These are phyloP conservation scores for Sitodiplosis mosellana DNA, from an alignment of 1,140 invertebrate species.

Conservation along the genomic window DNA sequence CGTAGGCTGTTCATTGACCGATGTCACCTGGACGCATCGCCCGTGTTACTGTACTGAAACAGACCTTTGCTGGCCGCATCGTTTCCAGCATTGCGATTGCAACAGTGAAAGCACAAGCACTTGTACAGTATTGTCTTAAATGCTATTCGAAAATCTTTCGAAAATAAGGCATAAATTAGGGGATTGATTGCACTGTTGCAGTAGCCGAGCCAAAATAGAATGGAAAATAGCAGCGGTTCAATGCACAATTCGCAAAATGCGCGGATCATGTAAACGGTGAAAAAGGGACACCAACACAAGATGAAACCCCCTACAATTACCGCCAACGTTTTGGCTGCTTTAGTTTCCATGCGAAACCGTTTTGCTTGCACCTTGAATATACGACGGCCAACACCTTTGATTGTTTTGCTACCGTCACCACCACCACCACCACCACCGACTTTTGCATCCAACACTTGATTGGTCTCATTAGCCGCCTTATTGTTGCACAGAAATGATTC, in stretches of 20 bases:
- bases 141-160: conserved; percentile 56
- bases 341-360: conserved; percentile 51
- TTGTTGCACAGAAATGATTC: conserved; percentile 6
- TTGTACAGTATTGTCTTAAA: conserved; percentile 53
- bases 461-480: not conserved
- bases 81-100: no score
- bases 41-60: no score
- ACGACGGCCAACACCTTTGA: conserved; percentile 23
- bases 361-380: conserved; percentile 33
- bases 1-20: no score
- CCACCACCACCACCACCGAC: not conserved
- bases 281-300: conserved; percentile 71
- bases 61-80: no score
- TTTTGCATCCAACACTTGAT: not conserved
- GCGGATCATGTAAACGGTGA: conserved; percentile 58
- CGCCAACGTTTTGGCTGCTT: conserved; percentile 71
- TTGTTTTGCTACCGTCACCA: conserved; percentile 3
- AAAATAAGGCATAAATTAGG: conserved; percentile 66
- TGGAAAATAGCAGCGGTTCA: conserved; percentile 43
- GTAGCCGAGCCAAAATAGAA: conserved; percentile 75
- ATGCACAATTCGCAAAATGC: conserved; percentile 38
- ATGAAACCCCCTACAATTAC: conserved; percentile 78
- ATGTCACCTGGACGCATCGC: no score
- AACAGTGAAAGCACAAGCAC: conserved; percentile 22
- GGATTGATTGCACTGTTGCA: conserved; percentile 73